Conservation (phyloP, 2,113 vertebrate species). For the Aphyosemion australe region DNA sequence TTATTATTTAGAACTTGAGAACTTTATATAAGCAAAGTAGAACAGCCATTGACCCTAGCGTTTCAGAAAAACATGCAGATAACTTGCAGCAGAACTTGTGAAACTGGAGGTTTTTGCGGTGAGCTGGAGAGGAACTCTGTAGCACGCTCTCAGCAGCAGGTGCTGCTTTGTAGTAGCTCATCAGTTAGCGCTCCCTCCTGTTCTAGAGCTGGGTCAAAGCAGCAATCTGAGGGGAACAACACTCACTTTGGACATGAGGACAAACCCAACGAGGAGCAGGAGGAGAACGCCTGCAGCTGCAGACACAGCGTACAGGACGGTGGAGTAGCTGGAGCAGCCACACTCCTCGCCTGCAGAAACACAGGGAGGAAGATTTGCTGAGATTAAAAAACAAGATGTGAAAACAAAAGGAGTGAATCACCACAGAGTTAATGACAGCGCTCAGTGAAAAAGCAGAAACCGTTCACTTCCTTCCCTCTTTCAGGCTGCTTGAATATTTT, state of each 20-base stretch:
- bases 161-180: not conserved
- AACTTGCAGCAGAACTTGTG: slow-evolving; percentile 24
- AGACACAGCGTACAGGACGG: slow-evolving; percentile 62
- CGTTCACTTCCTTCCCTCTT: slow-evolving; percentile 40
- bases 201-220: not conserved
- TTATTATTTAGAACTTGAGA: not conserved
- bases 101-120: slow-evolving; percentile 62
- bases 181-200: not conserved
- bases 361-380: not conserved
- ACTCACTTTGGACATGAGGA: slow-evolving; percentile 55
- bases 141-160: slow-evolving; percentile 31
- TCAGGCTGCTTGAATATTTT: not conserved
- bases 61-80: slow-evolving; percentile 18
- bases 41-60: not conserved
- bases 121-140: slow-evolving; percentile 34
- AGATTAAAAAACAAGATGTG: not conserved
- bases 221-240: not conserved
- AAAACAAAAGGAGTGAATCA: not conserved
- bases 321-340: slow-evolving; percentile 53
- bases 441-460: slow-evolving; percentile 8
- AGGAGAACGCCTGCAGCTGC: slow-evolving; percentile 56
- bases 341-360: slow-evolving; percentile 46
- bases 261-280: slow-evolving; percentile 34
- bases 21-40: not conserved
- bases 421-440: not conserved